Conservation (phyloP, 2,888 invertebrate genomes). For the Caenorhabditis sp. region DNA sequence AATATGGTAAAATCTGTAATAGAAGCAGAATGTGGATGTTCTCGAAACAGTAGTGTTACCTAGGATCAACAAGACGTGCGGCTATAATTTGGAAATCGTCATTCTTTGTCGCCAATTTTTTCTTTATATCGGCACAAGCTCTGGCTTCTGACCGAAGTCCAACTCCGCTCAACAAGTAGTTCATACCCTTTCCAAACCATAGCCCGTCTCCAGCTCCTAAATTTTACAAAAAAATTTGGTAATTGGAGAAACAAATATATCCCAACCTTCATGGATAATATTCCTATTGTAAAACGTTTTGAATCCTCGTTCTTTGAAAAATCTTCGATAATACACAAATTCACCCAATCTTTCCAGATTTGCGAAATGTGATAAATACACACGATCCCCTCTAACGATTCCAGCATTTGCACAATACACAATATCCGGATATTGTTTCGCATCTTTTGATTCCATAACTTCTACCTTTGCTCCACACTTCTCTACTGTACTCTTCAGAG, state of each 20-base stretch:
- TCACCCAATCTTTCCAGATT: constrained; percentile 64
- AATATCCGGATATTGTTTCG: constrained; percentile 59
- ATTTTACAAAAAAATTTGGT: no score
- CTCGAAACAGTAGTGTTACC: no score
- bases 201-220: constrained; percentile 66
- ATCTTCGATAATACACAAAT: constrained; percentile 58
- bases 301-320: constrained; percentile 63
- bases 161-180: constrained; percentile 61
- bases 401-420: constrained; percentile 69
- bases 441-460: constrained; percentile 62
- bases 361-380: constrained; percentile 63
- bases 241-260: no score
- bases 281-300: constrained; percentile 49
- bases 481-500: constrained; percentile 57
- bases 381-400: constrained; percentile 54
- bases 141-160: constrained; percentile 63
- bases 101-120: constrained; percentile 36
- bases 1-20: constrained; percentile 66
- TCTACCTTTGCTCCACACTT: constrained; percentile 58
- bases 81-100: constrained; percentile 26
- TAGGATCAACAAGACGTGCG: constrained; percentile 29
- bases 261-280: constrained; percentile 59
- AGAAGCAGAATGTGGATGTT: no score
- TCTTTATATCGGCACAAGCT: constrained; percentile 50
- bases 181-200: constrained; percentile 52